A percentile compares a stretch with the other conserved stretches of the same genome.
phyloP scores from a whole-genome alignment of 1,140 invertebrate species.

The Hylaeus anthracinus region DNA sequence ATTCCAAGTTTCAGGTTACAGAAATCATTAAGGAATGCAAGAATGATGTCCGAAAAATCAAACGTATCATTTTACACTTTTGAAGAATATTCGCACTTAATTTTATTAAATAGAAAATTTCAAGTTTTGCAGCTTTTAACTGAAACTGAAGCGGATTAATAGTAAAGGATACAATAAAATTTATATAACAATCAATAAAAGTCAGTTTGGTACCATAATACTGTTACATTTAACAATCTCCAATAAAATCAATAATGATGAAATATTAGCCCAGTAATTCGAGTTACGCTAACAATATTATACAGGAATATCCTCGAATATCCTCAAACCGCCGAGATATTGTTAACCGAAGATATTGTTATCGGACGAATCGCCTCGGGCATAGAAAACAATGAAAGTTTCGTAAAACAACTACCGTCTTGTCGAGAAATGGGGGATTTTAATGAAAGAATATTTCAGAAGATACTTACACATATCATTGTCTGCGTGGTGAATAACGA shows the following conservation, averaged over 20 bases:
- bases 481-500: slow-evolving; percentile 96
- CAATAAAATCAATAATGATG: not conserved
- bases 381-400: not conserved
- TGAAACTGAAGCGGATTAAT: too few species aligned
- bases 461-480: slow-evolving; percentile 80
- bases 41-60: too few species aligned
- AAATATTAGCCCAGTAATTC: not conserved
- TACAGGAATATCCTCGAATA: not conserved
- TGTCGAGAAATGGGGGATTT: not conserved
- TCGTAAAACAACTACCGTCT: not conserved
- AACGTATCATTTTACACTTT: too few species aligned
- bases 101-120: too few species aligned
- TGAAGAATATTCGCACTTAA: too few species aligned
- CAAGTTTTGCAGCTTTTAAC: too few species aligned
- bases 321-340: not conserved
- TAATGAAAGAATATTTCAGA: not conserved
- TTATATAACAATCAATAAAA: too few species aligned
- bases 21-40: too few species aligned
- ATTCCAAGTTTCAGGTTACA: too few species aligned
- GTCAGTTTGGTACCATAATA: too few species aligned
- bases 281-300: not conserved
- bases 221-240: not conserved
- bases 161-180: too few species aligned
- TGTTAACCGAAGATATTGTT: not conserved
- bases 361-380: not conserved